These are phyloP conservation scores for Brachionus asplanchnoidis DNA, from an alignment of 1,140 invertebrate species.

Conservation along the genomic window DNA sequence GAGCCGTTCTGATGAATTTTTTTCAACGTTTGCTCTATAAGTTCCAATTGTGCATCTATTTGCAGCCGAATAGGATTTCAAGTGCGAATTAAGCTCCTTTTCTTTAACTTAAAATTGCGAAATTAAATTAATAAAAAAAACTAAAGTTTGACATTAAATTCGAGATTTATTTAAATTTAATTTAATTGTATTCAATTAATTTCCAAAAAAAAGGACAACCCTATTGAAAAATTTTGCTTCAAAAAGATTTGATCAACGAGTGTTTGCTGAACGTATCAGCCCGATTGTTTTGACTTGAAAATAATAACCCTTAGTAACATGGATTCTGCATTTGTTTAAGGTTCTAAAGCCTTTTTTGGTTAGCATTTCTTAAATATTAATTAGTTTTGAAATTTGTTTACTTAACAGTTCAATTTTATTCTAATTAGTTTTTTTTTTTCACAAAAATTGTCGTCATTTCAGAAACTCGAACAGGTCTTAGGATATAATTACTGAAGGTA, in stretches of 20 bases:
- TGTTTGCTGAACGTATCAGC: background rate
- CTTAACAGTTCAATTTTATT: background rate
- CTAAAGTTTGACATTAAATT: background rate
- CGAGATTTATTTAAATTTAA: background rate
- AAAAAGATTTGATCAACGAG: background rate
- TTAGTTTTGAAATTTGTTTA: background rate
- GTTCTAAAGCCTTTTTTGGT: background rate
- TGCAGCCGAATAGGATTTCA: background rate
- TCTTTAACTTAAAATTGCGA: conserved; percentile 14
- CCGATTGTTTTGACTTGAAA: background rate
- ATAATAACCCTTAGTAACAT: background rate
- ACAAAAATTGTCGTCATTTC: background rate
- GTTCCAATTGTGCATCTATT: conserved; percentile 22
- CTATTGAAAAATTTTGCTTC: background rate
- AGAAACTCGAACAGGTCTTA: too few species aligned
- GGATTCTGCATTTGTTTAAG: background rate
- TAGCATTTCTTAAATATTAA: background rate
- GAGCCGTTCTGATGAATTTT: background rate
- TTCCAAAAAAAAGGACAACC: background rate
- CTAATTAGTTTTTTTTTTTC: background rate
- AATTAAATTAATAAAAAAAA: background rate
- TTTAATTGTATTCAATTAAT: background rate
- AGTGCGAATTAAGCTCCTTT: background rate
- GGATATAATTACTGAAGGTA: too few species aligned
- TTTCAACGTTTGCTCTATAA: background rate